phyloP scores from a whole-genome alignment of 2,888 invertebrate genomes.

The Meta bourneti region DNA sequence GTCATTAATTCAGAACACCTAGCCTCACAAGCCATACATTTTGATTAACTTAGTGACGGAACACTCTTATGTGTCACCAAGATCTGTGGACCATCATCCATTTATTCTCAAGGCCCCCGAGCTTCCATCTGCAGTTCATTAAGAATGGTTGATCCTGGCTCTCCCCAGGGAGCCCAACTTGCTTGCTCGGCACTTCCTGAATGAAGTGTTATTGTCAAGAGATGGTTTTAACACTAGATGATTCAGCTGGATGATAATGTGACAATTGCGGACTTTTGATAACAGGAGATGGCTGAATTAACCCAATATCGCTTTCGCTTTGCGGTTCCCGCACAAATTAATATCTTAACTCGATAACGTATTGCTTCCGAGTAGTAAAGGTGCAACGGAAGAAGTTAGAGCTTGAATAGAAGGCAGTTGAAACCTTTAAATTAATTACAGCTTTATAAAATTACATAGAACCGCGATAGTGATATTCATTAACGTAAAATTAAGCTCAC shows the following conservation, averaged over 20 bases:
- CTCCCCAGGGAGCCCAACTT: slow-evolving; percentile 3
- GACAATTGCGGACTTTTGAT: background rate
- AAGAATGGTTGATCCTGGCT: slow-evolving; percentile 40
- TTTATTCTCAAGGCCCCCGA: background rate
- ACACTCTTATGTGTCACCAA: background rate
- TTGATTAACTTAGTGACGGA: background rate
- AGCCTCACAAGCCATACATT: background rate
- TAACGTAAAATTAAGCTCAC: too few relatives aligned
- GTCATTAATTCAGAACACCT: background rate
- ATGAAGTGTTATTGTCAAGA: slow-evolving; percentile 1
- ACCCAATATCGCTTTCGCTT: too few relatives aligned
- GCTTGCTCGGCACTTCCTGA: slow-evolving; percentile 13
- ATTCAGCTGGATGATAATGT: slow-evolving; percentile 9
- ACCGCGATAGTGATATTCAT: too few relatives aligned
- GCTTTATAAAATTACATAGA: too few relatives aligned
- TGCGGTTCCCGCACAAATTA: too few relatives aligned
- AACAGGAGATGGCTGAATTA: background rate
- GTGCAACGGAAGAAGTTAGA: too few relatives aligned
- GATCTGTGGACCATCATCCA: background rate
- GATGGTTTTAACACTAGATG: slow-evolving; percentile 13
- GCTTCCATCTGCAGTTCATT: slow-evolving; percentile 38
- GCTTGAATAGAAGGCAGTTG: too few relatives aligned
- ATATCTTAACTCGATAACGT: too few relatives aligned
- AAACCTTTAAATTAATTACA: too few relatives aligned
- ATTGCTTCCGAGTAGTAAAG: too few relatives aligned